Percentiles rank a stretch among this genome's conserved stretches.
Evolutionary conservation across 2,888 invertebrate genomes (phyloP).

Genomic region (Oligia strigilis): DNA sequence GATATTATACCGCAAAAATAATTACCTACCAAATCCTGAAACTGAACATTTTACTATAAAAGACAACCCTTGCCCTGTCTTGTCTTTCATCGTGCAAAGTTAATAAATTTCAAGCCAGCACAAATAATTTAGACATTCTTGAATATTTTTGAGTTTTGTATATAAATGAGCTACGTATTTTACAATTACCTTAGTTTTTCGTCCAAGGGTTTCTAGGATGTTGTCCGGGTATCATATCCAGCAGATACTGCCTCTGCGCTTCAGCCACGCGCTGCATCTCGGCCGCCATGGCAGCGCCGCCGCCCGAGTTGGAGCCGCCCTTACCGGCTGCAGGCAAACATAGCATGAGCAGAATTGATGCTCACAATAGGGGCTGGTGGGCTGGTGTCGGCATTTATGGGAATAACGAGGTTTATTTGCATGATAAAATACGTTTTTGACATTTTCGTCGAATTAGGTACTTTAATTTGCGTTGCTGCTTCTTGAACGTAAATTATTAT

Average conservation of each 20-base stretch:
- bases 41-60: background rate
- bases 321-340: slow-evolving; percentile 78
- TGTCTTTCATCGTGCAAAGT: background rate
- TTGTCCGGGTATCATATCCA: slow-evolving; percentile 97
- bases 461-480: background rate
- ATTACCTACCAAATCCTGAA: background rate
- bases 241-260: slow-evolving; percentile 97
- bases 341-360: slow-evolving; percentile 51
- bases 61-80: background rate
- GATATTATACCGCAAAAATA: too few relatives aligned
- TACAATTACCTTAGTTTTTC: slow-evolving; percentile 78
- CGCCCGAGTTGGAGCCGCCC: slow-evolving; percentile 75
- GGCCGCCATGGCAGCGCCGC: slow-evolving; percentile 89
- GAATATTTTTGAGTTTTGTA: background rate
- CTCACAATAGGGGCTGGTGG: slow-evolving; percentile 10
- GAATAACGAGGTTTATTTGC: background rate
- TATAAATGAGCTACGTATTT: background rate
- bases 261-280: slow-evolving; percentile 97
- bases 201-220: slow-evolving; percentile 87
- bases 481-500: background rate
- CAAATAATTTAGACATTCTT: background rate
- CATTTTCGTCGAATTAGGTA: background rate
- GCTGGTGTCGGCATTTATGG: background rate
- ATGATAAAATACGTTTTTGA: background rate
- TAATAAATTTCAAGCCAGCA: background rate